phyloP scores from a whole-genome alignment of 2,888 invertebrate species.

The Meganola albula region DNA sequence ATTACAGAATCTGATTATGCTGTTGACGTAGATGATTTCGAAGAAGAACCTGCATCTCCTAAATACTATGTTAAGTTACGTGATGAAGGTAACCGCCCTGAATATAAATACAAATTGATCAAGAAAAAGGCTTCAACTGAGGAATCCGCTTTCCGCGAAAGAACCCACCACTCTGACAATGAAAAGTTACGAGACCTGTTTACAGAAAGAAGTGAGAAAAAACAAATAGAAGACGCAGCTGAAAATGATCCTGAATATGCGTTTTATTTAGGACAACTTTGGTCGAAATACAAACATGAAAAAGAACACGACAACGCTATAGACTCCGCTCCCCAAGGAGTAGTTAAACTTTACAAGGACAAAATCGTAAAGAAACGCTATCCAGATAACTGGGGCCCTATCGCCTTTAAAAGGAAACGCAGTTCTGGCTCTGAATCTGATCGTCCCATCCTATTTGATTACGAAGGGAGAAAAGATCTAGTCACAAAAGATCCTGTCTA shows the following conservation, averaged over 20 bases:
- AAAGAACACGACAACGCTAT: slow-evolving; percentile 50
- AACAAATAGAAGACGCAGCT: slow-evolving; percentile 42
- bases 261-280: slow-evolving; percentile 72
- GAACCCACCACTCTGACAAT: slow-evolving; percentile 60
- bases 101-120: slow-evolving; percentile 75
- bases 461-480: slow-evolving; percentile 45
- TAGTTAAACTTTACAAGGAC: slow-evolving; percentile 66
- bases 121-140: slow-evolving; percentile 64
- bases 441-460: slow-evolving; percentile 41
- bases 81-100: slow-evolving; percentile 59
- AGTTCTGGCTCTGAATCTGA: slow-evolving; percentile 54
- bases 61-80: slow-evolving; percentile 60
- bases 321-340: slow-evolving; percentile 58
- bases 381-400: slow-evolving; percentile 70
- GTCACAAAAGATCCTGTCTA: slow-evolving; percentile 46
- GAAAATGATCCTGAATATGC: slow-evolving; percentile 75
- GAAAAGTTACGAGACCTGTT: slow-evolving; percentile 62
- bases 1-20: slow-evolving; percentile 60
- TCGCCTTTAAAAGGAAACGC: slow-evolving; percentile 70
- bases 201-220: slow-evolving; percentile 53
- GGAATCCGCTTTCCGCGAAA: slow-evolving; percentile 67
- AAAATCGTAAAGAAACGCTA: slow-evolving; percentile 66
- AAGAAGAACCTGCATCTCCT: slow-evolving; percentile 49
- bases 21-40: slow-evolving; percentile 53
- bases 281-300: slow-evolving; percentile 76